A percentile compares a stretch with the other conserved stretches of the same genome.
phyloP scores from a whole-genome alignment of 53 echinoderm and acorn worm species.

The Pentamera pediparva region DNA sequence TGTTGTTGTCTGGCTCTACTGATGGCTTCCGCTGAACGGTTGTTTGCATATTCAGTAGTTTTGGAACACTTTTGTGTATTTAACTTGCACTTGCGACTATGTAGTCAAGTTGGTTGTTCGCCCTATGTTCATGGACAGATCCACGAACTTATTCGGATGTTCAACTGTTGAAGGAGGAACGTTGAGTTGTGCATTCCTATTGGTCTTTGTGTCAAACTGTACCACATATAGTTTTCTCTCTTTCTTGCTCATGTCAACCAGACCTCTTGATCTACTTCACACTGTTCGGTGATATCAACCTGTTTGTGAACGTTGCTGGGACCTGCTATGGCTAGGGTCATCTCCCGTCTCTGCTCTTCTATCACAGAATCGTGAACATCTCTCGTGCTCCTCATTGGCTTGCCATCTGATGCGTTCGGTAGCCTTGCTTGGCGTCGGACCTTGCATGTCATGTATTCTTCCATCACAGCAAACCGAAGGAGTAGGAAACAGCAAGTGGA shows the following conservation, averaged over 20 bases:
- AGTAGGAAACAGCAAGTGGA: no score
- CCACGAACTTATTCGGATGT: neutral
- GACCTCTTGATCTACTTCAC: neutral
- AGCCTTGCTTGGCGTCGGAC: slow-evolving; percentile 3
- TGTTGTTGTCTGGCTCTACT: neutral
- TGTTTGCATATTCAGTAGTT: neutral
- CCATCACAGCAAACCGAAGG: no score
- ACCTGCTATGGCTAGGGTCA: neutral
- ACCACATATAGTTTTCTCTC: neutral
- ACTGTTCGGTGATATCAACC: neutral
- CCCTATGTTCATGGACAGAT: neutral
- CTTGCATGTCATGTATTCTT: no score
- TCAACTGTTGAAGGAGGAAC: neutral
- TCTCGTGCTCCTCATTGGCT: neutral
- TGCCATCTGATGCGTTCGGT: neutral
- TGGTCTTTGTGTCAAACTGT: neutral
- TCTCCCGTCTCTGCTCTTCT: neutral
- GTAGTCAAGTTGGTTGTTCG: neutral
- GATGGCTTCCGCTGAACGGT: neutral
- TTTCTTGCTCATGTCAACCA: slow-evolving; percentile 1
- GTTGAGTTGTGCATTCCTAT: neutral
- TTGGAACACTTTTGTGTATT: neutral
- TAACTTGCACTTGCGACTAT: neutral
- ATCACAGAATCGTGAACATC: no score
- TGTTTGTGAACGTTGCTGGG: slow-evolving; percentile 3